Evolutionary conservation across 1,140 invertebrate species (phyloP), one percentile per base, ranked within the genome.

Genomic region (Eumeta japonica): DNA sequence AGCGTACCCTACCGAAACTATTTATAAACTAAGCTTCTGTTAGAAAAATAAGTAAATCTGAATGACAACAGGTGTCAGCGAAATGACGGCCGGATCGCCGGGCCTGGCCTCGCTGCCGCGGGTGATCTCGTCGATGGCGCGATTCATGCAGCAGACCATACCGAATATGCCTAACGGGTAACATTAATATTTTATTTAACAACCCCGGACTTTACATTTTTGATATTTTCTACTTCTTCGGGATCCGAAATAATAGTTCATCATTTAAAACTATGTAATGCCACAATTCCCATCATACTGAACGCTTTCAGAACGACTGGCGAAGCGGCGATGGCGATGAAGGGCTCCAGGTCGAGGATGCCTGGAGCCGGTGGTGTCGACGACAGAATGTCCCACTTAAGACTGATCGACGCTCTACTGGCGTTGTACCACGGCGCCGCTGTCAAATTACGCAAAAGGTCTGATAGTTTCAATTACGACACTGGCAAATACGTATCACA

Each of bases 401-500:
- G 86, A 47, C 55, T 89, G 2, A 50, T 89, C 0, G 86, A 89
- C 58, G 81, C 82, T 12, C 71, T 86, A 1, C 76, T 89, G 10
- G 63, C 87, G 0, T 71, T 89, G 35, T 89, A 87, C 47, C 81
- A 86, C 37, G 77, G 80, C 29, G 76, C 80, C 16, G 86, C 84
- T 9, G 83, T 86, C 48, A 85, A 85, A 51, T 84, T 48, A 70
- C 88, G 5, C 81, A 80, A 13, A 88, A 86, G 75, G 84, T 87
- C n/a, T 24, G n/a, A n/a, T 7, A 24, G 7, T n/a, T 24, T 24
- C 20, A 7, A 7, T n/a, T 24, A 7, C n/a, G n/a, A 24, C 20
- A 24, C 7, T 24, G n/a, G n/a, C 7, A 7, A 24, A 24, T n/a
- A 24, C 20, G 20, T 7, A 24, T 7, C n/a, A 24, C 7, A 24